Percentiles rank a stretch among this genome's conserved stretches.
Evolutionary conservation across 2,113 vertebrate genomes (phyloP).

Genomic region (Probosciger aterrimus): DNA sequence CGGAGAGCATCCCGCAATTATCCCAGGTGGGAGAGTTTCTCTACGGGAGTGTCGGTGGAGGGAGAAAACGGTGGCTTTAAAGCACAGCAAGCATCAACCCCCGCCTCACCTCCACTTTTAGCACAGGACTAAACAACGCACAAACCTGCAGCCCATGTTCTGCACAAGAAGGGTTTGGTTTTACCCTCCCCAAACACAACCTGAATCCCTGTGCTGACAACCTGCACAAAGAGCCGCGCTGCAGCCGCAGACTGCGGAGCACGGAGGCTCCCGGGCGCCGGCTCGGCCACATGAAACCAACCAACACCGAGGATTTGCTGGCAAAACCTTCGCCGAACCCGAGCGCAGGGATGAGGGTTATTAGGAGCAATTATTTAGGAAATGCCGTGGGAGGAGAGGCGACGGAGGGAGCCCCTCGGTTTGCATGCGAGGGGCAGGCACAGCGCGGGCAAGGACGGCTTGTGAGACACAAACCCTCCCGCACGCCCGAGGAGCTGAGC

Average conservation of each 20-base stretch:
- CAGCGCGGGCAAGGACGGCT: background rate
- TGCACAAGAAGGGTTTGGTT: background rate
- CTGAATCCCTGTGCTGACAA: background rate
- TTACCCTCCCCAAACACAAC: background rate
- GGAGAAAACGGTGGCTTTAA: background rate
- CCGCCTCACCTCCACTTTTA: background rate
- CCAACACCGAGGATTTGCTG: rapidly evolving
- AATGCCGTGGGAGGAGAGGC: background rate
- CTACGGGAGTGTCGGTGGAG: rapidly evolving
- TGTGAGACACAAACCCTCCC: background rate
- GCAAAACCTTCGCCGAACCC: rapidly evolving
- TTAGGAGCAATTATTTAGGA: background rate
- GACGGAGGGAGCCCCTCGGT: background rate
- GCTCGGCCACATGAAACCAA: background rate
- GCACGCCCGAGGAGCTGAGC: background rate
- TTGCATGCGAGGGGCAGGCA: background rate
- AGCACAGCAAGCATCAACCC: background rate
- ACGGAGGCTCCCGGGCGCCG: rapidly evolving
- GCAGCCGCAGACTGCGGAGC: background rate
- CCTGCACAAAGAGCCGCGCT: background rate
- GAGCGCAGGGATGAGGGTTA: background rate
- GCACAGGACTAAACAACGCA: rapidly evolving
- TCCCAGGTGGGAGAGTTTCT: background rate
- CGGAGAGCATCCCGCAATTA: background rate
- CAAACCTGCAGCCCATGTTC: background rate